Percentiles rank a stretch among this genome's conserved stretches.
These are phyloP conservation scores for Protonibea diacanthus DNA, from an alignment of 2,797 vertebrate genomes.

Conservation along the genomic window DNA sequence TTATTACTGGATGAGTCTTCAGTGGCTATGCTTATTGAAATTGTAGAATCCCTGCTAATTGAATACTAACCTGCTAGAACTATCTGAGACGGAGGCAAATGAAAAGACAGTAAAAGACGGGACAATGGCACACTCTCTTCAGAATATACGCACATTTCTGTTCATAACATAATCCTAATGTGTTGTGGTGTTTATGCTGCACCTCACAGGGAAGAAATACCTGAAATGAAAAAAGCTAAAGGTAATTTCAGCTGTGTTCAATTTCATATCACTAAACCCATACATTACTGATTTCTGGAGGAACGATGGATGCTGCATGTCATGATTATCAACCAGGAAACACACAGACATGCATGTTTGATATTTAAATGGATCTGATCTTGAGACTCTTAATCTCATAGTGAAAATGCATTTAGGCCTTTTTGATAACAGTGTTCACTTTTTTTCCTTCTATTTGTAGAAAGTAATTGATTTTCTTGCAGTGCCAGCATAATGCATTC, in stretches of 20 bases:
- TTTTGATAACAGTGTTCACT: conserved; percentile 21
- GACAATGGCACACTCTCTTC: background rate
- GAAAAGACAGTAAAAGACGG: background rate
- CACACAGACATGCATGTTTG: background rate
- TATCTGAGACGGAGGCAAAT: background rate
- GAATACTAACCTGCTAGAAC: conserved; percentile 3
- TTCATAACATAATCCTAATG: background rate
- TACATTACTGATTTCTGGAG: background rate
- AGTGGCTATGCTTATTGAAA: conserved; percentile 3
- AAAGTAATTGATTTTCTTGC: conserved; percentile 48
- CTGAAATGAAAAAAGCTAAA: conserved; percentile 12
- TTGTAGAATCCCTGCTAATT: background rate
- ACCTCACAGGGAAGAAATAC: background rate
- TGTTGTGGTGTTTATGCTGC: too few species aligned
- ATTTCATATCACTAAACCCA: conserved; percentile 7
- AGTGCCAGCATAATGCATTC: conserved; percentile 22
- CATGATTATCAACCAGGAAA: conserved; percentile 18
- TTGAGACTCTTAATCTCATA: conserved; percentile 17
- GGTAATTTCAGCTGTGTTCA: conserved; percentile 1
- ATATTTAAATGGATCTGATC: conserved; percentile 37
- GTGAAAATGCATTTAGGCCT: conserved; percentile 18
- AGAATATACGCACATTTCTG: background rate
- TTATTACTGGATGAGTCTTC: background rate
- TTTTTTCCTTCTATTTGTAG: conserved; percentile 45
- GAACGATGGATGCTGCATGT: background rate